Evolutionary conservation across 2,113 vertebrate genomes (phyloP), one percentile per base, ranked within the genome.

Genomic region (Brienomyrus brachyistius): DNA sequence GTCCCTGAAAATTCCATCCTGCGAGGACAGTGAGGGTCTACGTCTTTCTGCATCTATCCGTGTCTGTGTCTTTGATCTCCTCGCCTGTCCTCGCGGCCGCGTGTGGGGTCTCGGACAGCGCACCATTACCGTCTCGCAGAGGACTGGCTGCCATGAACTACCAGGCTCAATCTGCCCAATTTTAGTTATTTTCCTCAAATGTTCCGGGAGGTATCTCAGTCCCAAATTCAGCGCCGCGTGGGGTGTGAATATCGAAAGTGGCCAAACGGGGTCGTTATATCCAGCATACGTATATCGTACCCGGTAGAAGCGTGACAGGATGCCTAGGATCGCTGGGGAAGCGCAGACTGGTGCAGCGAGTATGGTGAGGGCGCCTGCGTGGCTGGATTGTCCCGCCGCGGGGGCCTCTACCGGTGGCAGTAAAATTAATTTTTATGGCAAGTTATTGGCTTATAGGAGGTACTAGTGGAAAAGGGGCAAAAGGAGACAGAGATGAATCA

Each of bases 401-500:
- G 15, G 27, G 3, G 85, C 52, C 56, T n/a, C 48, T 40, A 56
- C 13, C 6, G 59, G 77, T 9, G 3, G n/a, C 11, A 7, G 21
- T 35, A 35, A 54, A 54, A 86, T 86, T 89, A 83, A 83, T 82
- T 89, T 89, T 89, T 59, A 59, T 50, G n/a, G 89, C 40, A 47
- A 62, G 48, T 84, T 85, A 62, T 89, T 59, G 48, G 50, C 80
- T 89, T 85, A 59, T 82, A 43, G 52, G 80, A 85, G 54, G 89
- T 56, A 59, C 35, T 66, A 7, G 50, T 48, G 43, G n/a, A 45
- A 62, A 27, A 40, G 8, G 1, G 54, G 35, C 19, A 50, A 35
- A 56, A 56, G 40, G 50, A 89, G 80, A 83, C 89, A 45, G 48
- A 89, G 89, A 89, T 89, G 54, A 89, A 89, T 85, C 89, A 74